phyloP scores from a whole-genome alignment of 1,140 invertebrate genomes.

The Platorchestia sp. region DNA sequence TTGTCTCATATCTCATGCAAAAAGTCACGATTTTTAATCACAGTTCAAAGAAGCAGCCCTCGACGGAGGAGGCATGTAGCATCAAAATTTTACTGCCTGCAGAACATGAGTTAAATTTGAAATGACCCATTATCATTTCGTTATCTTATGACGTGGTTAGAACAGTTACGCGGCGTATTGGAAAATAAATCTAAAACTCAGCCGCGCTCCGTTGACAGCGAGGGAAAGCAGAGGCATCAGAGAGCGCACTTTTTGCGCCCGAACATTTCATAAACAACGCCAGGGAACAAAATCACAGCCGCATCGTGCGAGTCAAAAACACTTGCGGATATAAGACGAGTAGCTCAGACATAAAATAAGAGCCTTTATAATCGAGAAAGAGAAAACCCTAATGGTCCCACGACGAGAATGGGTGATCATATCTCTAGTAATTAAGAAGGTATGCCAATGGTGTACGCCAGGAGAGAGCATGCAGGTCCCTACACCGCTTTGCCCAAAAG shows the following conservation, averaged over 20 bases:
- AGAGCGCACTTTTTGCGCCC: neutral
- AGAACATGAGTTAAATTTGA: too few species aligned
- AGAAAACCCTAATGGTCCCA: neutral
- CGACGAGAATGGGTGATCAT: slow-evolving; percentile 6
- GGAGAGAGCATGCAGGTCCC: neutral
- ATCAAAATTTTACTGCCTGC: too few species aligned
- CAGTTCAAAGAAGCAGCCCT: too few species aligned
- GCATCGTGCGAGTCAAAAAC: neutral
- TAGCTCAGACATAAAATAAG: neutral
- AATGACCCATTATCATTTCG: too few species aligned
- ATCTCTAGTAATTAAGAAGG: slow-evolving; percentile 1
- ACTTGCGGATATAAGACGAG: neutral
- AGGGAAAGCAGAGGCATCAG: neutral
- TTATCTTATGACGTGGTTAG: too few species aligned
- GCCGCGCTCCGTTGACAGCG: too few species aligned
- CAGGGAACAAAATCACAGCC: neutral
- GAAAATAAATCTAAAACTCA: too few species aligned
- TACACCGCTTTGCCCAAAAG: neutral
- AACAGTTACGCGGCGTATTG: too few species aligned
- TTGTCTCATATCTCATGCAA: too few species aligned
- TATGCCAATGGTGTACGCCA: neutral
- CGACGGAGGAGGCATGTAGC: too few species aligned
- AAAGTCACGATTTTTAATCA: too few species aligned
- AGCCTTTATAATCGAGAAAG: neutral
- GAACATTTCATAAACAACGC: neutral